A percentile compares a stretch with the other conserved stretches of the same genome.
Conservation (phyloP, 2,797 vertebrate species). For the Gobio occitaniae region DNA sequence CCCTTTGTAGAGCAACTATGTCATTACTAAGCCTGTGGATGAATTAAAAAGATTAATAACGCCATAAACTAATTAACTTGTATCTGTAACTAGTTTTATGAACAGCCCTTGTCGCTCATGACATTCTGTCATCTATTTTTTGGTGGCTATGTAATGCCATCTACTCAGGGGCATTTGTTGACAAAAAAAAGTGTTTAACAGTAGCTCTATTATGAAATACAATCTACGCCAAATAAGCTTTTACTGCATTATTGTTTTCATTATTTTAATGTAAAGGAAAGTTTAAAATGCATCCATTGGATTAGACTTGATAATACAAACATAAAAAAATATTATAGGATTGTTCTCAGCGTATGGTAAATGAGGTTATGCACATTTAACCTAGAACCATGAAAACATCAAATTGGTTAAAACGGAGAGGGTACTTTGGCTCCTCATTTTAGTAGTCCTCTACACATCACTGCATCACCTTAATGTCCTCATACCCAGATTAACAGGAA, state of each 20-base stretch:
- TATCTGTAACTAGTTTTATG: neutral
- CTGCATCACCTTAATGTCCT: neutral
- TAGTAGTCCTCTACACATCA: neutral
- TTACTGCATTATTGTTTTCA: no score
- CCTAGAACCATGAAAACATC: neutral
- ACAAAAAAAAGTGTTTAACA: neutral
- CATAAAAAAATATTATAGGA: neutral
- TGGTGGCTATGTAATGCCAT: neutral
- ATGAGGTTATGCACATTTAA: neutral
- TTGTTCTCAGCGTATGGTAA: neutral
- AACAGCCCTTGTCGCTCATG: neutral
- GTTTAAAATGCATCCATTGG: no score
- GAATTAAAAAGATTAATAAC: neutral
- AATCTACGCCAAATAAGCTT: no score
- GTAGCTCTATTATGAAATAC: neutral
- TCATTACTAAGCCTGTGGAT: neutral
- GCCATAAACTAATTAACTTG: neutral
- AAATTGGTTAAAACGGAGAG: neutral
- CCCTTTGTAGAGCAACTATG: neutral
- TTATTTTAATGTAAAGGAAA: no score
- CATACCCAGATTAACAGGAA: conserved; percentile 80
- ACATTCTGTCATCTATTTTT: neutral
- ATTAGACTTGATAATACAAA: neutral
- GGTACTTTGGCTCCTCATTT: neutral
- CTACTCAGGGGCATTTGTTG: neutral